A percentile compares a stretch with the other conserved stretches of the same genome.
Conservation (phyloP, 1,140 invertebrate species). For the Limonius californicus region DNA sequence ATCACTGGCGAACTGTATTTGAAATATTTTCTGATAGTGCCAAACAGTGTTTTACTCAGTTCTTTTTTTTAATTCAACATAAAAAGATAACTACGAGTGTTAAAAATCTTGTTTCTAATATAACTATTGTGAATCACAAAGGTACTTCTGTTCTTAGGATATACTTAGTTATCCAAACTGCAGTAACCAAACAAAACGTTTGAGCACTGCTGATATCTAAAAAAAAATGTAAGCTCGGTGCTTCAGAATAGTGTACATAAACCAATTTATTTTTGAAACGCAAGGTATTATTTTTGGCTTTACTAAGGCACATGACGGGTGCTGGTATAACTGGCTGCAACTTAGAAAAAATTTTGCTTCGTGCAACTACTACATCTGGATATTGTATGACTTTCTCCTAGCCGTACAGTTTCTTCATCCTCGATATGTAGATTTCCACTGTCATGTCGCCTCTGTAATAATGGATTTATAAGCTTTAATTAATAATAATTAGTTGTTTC, state of each 20-base stretch:
- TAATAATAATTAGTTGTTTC: background rate
- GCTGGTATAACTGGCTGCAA: background rate
- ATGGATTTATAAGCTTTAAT: conserved; percentile 21
- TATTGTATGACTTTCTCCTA: conserved; percentile 52
- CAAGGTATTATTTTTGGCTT: background rate
- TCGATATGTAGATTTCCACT: conserved; percentile 55
- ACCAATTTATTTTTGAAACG: background rate
- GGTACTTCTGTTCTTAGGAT: background rate
- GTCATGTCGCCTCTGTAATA: conserved; percentile 60
- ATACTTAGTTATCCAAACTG: background rate
- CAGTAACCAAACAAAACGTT: background rate
- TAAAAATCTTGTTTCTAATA: too few relatives aligned
- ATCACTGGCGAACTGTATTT: too few relatives aligned
- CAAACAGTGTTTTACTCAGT: too few relatives aligned
- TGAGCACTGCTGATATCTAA: too few relatives aligned
- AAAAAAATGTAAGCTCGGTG: too few relatives aligned
- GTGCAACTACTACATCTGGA: conserved; percentile 41
- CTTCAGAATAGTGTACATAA: too few relatives aligned
- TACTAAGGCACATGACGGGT: background rate
- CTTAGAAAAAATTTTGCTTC: conserved; percentile 14
- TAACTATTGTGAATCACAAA: too few relatives aligned
- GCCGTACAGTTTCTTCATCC: conserved; percentile 56
- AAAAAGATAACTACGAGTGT: too few relatives aligned
- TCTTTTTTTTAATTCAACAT: too few relatives aligned
- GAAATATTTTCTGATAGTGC: too few relatives aligned